Evolutionary conservation across 2,113 vertebrate genomes (phyloP).

Genomic region (Nycticryphes semicollaris): DNA sequence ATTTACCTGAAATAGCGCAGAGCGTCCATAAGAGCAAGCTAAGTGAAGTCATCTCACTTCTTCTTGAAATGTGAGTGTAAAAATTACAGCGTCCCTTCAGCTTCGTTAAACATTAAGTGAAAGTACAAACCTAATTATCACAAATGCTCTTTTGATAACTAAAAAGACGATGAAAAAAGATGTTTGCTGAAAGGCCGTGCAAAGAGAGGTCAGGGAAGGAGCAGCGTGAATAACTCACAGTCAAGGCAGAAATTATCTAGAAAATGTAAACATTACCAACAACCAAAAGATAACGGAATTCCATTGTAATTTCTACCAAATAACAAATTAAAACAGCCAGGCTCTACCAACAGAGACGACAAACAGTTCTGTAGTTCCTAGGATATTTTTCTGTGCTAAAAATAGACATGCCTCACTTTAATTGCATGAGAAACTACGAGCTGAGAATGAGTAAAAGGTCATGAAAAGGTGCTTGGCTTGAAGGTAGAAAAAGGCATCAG

Average conservation of each 20-base stretch:
- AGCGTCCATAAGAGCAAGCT: neutral
- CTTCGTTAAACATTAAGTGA: neutral
- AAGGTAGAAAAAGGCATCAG: neutral
- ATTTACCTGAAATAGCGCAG: neutral
- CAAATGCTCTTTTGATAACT: neutral
- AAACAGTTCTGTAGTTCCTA: slow-evolving; percentile 41
- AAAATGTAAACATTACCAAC: slow-evolving; percentile 7
- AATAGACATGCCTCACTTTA: slow-evolving; percentile 32
- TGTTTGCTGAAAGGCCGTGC: neutral
- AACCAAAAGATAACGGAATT: slow-evolving; percentile 25
- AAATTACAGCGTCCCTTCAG: neutral
- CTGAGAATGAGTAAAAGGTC: slow-evolving; percentile 33
- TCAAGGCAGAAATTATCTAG: neutral
- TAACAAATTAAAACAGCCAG: slow-evolving; percentile 1
- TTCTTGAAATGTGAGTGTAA: neutral
- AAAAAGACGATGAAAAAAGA: neutral
- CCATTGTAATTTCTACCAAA: neutral
- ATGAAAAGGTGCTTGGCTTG: neutral
- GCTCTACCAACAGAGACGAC: neutral
- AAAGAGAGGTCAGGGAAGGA: neutral
- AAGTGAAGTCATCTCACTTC: neutral
- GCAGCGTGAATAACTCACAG: neutral
- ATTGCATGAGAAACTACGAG: slow-evolving; percentile 34
- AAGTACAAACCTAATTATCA: neutral
- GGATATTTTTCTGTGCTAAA: slow-evolving; percentile 55